Evolutionary conservation across 2,888 invertebrate genomes (phyloP).

Genomic region (Archips xylosteana): DNA sequence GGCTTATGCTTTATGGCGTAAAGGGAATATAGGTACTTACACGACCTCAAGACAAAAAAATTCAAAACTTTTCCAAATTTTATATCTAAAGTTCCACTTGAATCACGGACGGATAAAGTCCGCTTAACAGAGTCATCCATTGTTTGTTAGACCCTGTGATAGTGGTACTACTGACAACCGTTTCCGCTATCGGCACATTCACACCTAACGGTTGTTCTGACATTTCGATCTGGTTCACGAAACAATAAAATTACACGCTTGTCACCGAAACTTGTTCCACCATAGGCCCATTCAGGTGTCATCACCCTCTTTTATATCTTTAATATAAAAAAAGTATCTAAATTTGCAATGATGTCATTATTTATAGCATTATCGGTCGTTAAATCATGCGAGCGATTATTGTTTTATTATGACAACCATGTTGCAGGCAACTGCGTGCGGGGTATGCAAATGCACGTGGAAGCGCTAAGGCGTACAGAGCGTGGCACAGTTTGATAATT

Average conservation of each 20-base stretch:
- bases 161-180: slow-evolving; percentile 57
- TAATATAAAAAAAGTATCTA: slow-evolving; percentile 28
- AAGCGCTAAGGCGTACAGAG: slow-evolving; percentile 3
- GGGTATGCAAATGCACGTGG: slow-evolving; percentile 27
- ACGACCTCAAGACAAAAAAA: neutral
- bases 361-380: slow-evolving; percentile 43
- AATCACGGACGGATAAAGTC: slow-evolving; percentile 25
- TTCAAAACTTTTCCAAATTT: neutral
- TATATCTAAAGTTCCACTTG: neutral
- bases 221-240: slow-evolving; percentile 78
- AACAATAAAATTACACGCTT: slow-evolving; percentile 75
- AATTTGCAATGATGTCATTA: slow-evolving; percentile 25
- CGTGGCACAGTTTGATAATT: slow-evolving; percentile 33
- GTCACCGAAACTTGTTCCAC: slow-evolving; percentile 65
- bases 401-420: slow-evolving; percentile 46
- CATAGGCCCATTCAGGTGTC: slow-evolving; percentile 62
- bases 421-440: slow-evolving; percentile 41
- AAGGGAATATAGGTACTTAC: no score
- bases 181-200: slow-evolving; percentile 74
- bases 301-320: slow-evolving; percentile 51
- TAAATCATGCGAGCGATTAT: slow-evolving; percentile 49
- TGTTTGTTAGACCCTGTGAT: slow-evolving; percentile 42
- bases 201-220: slow-evolving; percentile 76
- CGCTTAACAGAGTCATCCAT: slow-evolving; percentile 26
- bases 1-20: no score